Evolutionary conservation across 2,797 vertebrate species (phyloP).

Genomic region (Apodemus agrarius): DNA sequence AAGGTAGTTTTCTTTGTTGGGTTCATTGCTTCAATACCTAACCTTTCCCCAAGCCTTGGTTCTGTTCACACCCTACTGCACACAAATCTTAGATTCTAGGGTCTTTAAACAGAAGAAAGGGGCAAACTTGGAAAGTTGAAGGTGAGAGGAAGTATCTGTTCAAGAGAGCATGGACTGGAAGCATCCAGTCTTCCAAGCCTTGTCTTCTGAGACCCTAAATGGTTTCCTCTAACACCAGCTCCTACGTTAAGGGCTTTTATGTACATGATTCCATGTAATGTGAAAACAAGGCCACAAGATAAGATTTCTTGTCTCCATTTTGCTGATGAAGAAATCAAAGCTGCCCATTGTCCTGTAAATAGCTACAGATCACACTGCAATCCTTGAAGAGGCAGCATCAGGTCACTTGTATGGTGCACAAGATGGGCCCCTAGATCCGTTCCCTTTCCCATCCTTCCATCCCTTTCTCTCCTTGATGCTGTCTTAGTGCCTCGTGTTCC

Average conservation of each 20-base stretch:
- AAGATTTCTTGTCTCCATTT: neutral
- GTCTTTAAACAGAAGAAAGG: neutral
- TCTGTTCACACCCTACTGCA: neutral
- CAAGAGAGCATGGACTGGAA: neutral
- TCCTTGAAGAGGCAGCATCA: neutral
- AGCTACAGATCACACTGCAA: neutral
- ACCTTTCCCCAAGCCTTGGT: neutral
- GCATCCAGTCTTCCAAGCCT: fast-evolving
- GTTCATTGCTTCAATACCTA: neutral
- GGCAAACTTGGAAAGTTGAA: neutral
- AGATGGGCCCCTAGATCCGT: too few relatives aligned
- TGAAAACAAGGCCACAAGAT: neutral
- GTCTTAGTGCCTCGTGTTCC: neutral
- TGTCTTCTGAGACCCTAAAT: neutral
- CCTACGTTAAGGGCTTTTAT: neutral
- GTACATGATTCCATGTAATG: neutral
- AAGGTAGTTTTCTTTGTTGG: neutral
- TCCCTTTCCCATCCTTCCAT: too few relatives aligned
- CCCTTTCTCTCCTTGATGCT: neutral
- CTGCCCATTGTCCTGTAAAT: neutral
- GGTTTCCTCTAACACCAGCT: neutral
- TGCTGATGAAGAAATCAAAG: neutral
- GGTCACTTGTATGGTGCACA: too few relatives aligned
- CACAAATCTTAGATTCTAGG: neutral
- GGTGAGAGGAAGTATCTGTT: neutral